A percentile compares a stretch with the other conserved stretches of the same genome.
phyloP scores from a whole-genome alignment of 1,140 invertebrate genomes.

The Megathymus violae region DNA sequence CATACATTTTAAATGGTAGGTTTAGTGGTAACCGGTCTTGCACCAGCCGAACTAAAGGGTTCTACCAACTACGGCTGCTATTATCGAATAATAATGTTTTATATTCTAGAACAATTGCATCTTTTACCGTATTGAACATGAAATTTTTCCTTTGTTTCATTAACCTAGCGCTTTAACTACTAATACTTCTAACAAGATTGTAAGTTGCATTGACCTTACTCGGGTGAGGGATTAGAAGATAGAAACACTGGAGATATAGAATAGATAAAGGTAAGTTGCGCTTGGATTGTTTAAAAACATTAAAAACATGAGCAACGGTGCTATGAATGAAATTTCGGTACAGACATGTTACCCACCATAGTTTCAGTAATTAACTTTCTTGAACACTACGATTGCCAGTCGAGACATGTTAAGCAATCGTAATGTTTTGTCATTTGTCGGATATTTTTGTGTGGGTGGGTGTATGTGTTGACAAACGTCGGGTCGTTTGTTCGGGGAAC shows the following conservation, averaged over 20 bases:
- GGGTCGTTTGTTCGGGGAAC: no score
- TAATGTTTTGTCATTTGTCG: no score
- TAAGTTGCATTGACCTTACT: conserved; percentile 4
- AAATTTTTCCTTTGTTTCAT: conserved; percentile 9
- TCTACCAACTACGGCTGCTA: no score
- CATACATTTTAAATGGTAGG: no score
- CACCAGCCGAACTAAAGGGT: no score
- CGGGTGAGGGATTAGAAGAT: conserved; percentile 15
- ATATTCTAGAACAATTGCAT: neutral
- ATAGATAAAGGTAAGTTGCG: neutral
- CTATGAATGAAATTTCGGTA: neutral
- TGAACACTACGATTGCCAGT: no score
- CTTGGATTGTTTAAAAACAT: neutral
- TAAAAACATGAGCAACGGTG: neutral
- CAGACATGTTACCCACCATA: neutral
- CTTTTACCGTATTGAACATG: neutral
- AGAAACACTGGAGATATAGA: neutral
- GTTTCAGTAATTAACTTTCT: neutral
- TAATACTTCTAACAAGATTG: conserved; percentile 10
- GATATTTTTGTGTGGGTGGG: no score
- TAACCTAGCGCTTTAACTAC: neutral
- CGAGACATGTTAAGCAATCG: no score
- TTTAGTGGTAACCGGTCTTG: no score
- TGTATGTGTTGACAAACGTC: no score
- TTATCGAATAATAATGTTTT: no score